A percentile compares a stretch with the other conserved stretches of the same genome.
These are phyloP conservation scores for Rhea americana DNA, from an alignment of 2,113 vertebrate species.

Conservation along the genomic window DNA sequence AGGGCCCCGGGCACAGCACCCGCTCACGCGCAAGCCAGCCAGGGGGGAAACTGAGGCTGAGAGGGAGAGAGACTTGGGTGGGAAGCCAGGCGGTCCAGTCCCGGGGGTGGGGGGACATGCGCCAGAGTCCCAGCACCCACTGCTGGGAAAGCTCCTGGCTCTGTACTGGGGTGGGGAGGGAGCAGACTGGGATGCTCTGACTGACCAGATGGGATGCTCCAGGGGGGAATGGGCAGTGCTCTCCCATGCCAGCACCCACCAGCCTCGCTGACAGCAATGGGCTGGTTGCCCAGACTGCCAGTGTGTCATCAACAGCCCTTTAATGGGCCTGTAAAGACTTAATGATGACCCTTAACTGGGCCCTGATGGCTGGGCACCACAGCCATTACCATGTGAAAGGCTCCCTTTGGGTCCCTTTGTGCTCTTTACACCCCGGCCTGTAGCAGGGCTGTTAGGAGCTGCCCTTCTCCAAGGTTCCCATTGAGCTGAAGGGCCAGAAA, in stretches of 20 bases:
- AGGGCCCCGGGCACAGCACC: neutral
- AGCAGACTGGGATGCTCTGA: neutral
- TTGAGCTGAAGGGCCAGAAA: neutral
- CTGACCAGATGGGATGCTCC: neutral
- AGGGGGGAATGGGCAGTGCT: no score
- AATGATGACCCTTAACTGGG: constrained; percentile 60
- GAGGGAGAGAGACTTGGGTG: neutral
- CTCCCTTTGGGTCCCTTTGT: constrained; percentile 20
- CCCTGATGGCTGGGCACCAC: constrained; percentile 8
- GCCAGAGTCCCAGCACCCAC: neutral
- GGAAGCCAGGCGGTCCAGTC: neutral
- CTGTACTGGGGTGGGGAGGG: neutral
- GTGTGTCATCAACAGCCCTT: constrained; percentile 29
- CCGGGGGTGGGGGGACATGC: neutral
- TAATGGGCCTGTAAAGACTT: constrained; percentile 68
- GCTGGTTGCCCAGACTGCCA: neutral
- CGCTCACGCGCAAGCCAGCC: neutral
- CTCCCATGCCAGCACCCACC: neutral
- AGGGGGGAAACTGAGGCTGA: neutral
- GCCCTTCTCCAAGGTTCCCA: neutral
- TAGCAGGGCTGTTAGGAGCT: constrained; percentile 25
- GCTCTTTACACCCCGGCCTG: constrained; percentile 30
- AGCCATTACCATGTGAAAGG: constrained; percentile 67
- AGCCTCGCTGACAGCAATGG: neutral
- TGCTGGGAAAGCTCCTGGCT: neutral